A percentile compares a stretch with the other conserved stretches of the same genome.
phyloP scores from a whole-genome alignment of 2,888 invertebrate genomes.

The Nomada ruficornis region DNA sequence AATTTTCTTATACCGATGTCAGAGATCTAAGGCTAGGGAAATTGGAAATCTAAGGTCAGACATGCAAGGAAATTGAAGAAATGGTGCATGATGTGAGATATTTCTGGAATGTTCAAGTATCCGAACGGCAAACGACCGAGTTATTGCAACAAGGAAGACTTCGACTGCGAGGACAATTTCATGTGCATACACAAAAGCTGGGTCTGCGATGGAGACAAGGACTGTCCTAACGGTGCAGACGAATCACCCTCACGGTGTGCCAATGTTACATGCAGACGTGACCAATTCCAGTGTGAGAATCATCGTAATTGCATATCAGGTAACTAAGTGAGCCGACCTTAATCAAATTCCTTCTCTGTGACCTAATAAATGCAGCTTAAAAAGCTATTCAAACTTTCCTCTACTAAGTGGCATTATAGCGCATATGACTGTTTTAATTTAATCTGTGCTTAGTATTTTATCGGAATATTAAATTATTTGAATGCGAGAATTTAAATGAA shows the following conservation, averaged over 20 bases:
- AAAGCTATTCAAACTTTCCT: background rate
- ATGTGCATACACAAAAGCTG: slow-evolving; percentile 93
- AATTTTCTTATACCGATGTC: too few species aligned
- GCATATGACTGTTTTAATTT: too few species aligned
- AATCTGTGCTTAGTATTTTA: too few species aligned
- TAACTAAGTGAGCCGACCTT: slow-evolving; percentile 45
- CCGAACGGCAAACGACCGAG: slow-evolving; percentile 80
- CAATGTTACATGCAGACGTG: slow-evolving; percentile 91
- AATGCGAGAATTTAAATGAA: too few species aligned
- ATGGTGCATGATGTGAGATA: background rate
- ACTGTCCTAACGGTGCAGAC: slow-evolving; percentile 93
- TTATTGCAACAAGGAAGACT: slow-evolving; percentile 89
- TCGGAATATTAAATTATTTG: too few species aligned
- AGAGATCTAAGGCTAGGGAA: too few species aligned
- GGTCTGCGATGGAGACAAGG: slow-evolving; percentile 93
- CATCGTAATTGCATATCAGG: slow-evolving; percentile 90
- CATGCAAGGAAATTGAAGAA: too few species aligned
- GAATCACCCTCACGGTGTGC: slow-evolving; percentile 89
- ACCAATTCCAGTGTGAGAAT: slow-evolving; percentile 95
- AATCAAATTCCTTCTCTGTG: too few species aligned
- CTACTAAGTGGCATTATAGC: too few species aligned
- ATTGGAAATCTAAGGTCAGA: too few species aligned
- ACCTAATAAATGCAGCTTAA: background rate
- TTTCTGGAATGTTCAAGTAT: slow-evolving; percentile 28
- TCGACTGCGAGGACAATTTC: slow-evolving; percentile 91